These are phyloP conservation scores for Oscheius sp. DNA, from an alignment of 2,888 invertebrate species.

Conservation along the genomic window DNA sequence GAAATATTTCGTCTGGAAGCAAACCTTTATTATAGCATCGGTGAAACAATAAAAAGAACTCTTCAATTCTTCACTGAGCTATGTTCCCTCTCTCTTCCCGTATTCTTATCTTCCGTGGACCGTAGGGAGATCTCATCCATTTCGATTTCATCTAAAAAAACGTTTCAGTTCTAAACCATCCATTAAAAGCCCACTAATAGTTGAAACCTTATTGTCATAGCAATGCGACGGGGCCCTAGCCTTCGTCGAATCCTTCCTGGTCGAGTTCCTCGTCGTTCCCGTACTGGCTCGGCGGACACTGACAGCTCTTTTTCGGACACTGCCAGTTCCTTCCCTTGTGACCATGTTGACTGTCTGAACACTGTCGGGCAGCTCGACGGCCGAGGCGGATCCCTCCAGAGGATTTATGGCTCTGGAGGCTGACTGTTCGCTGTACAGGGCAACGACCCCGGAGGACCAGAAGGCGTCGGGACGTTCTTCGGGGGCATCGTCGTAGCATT, in stretches of 20 bases:
- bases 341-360: conserved; percentile 28
- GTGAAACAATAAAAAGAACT: too few species aligned
- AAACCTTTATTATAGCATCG: too few species aligned
- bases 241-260: neutral
- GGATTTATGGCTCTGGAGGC: conserved; percentile 47
- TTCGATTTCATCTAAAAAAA: conserved; percentile 22
- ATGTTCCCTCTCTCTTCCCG: too few species aligned
- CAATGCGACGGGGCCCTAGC: neutral
- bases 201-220: conserved; percentile 8
- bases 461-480: conserved; percentile 49
- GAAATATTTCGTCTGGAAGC: too few species aligned
- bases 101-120: neutral
- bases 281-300: conserved; percentile 8
- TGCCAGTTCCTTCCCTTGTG: neutral
- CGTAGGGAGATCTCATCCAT: conserved; percentile 21
- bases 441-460: conserved; percentile 50
- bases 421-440: conserved; percentile 49
- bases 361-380: conserved; percentile 1
- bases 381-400: conserved; percentile 14
- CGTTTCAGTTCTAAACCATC: neutral
- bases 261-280: neutral
- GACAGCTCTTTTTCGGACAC: neutral
- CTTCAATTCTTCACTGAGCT: too few species aligned
- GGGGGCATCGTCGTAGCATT: conserved; percentile 48
- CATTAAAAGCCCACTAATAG: neutral